Evolutionary conservation across 1,140 invertebrate genomes (phyloP), one percentile per base, ranked within the genome.

Genomic region (Anadara kagoshimensis): DNA sequence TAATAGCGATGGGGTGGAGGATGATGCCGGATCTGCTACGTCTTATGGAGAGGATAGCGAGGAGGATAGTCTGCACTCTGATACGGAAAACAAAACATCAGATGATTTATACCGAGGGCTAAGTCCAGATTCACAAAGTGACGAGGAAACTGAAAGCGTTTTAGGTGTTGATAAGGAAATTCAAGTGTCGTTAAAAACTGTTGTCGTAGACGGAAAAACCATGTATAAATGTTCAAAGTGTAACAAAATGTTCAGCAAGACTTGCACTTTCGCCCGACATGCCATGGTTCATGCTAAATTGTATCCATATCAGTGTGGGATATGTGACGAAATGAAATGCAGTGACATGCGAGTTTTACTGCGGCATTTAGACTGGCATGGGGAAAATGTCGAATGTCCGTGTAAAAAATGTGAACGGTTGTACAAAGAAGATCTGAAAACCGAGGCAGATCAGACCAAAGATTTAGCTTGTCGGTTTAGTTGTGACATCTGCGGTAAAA

Each of bases 301-400:
- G 22, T 75, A 69, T 45, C 73, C 73, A 5, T 75, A 75, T 65
- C 67, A 66, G 29, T 75, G 73, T 61, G 73, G 73, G 12, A 64
- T 75, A 1, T 75, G 73, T 66, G 68, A 75, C 41, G n/a, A n/a
- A n/a, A 58, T 61, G 36, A 65, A 75, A 22, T 75, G 59, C 47
- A 63, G 68, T 22, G 73, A 75, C 51, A 75, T 75, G 73, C 29
- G 73, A 29, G 61, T 75, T 22, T n/a, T 75, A 5, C 62, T 75
- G 1, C 61, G 63, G 16, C 73, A 75, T 41, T 53, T 75, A 1
- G 73, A 75, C 44, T 59, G 61, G 56, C 73, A 75, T 47, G 73
- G 66, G 0, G 73, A 75, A 43, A 59, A 75, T 47, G 67, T 68
- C 5, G 73, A 75, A 18, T 75, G 73, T 12, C 73, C 73, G 12